Evolutionary conservation across 2,888 invertebrate genomes (phyloP).

Genomic region (Macrosiphum euphorbiae): DNA sequence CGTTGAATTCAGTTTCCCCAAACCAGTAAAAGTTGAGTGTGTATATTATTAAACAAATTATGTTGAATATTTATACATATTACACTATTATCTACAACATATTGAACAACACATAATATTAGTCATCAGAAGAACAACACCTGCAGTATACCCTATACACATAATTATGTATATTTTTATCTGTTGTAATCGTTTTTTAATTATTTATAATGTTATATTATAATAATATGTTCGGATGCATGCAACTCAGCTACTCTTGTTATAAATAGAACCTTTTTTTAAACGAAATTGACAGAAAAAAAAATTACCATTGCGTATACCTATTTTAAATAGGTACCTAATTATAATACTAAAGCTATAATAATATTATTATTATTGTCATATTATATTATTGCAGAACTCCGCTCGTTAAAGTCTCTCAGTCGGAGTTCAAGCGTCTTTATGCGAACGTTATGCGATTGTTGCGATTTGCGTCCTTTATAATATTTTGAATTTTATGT

Average conservation of each 20-base stretch:
- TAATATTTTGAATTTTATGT: neutral
- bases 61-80: neutral
- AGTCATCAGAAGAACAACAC: neutral
- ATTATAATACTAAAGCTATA: neutral
- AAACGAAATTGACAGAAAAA: neutral
- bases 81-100: neutral
- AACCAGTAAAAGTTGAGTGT: neutral
- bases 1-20: constrained; percentile 7
- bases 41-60: neutral
- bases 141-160: neutral
- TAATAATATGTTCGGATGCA: neutral
- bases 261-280: neutral
- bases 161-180: neutral
- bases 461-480: neutral
- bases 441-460: neutral
- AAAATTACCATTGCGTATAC: neutral
- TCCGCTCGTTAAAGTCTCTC: neutral
- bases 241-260: neutral
- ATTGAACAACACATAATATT: neutral
- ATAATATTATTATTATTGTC: neutral
- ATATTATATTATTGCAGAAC: neutral
- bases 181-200: neutral
- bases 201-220: neutral
- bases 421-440: neutral
- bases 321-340: too few species aligned